These are phyloP conservation scores for Nicator chloris DNA, from an alignment of 2,113 vertebrate species.

Conservation along the genomic window DNA sequence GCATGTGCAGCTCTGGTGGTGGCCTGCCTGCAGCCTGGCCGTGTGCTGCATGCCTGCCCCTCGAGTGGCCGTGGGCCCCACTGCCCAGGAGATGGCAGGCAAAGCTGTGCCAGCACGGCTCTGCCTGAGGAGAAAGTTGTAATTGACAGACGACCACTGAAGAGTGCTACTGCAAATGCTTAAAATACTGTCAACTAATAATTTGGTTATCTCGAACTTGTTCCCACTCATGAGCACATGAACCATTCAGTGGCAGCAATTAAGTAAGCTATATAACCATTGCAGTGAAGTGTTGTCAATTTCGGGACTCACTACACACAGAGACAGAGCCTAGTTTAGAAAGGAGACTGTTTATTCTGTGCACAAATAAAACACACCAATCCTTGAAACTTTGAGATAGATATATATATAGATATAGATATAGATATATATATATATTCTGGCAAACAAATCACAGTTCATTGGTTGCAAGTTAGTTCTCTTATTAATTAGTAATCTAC, in stretches of 20 bases:
- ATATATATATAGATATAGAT: too few relatives aligned
- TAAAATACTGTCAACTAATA: background rate
- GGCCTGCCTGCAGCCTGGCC: background rate
- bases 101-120: fast-evolving
- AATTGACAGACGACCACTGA: fast-evolving
- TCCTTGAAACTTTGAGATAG: background rate
- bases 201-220: background rate
- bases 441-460: background rate
- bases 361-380: background rate
- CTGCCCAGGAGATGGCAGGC: background rate
- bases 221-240: fast-evolving
- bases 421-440: background rate
- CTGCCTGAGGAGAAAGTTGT: fast-evolving
- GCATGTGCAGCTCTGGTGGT: fast-evolving
- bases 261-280: background rate
- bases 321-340: background rate
- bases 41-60: too few relatives aligned
- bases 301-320: background rate
- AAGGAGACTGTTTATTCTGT: background rate
- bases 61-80: fast-evolving
- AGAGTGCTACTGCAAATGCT: background rate
- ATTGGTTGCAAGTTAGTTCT: background rate
- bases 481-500: background rate
- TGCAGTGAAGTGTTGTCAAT: background rate
- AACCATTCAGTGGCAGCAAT: background rate